A percentile compares a stretch with the other conserved stretches of the same genome.
phyloP scores from a whole-genome alignment of 1,140 invertebrate genomes.

The Brachionus angularis region DNA sequence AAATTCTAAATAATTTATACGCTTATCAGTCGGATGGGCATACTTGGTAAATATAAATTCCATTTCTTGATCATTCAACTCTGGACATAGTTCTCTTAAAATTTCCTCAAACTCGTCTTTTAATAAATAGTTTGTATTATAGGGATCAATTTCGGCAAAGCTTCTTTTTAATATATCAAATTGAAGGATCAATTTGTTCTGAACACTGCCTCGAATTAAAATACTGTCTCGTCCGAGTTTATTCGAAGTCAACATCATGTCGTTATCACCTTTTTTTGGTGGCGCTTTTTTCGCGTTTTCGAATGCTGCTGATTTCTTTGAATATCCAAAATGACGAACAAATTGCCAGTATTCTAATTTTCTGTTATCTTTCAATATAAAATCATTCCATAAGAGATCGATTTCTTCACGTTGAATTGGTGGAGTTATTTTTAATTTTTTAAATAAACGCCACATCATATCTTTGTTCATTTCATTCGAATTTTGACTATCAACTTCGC shows the following conservation, averaged over 20 bases:
- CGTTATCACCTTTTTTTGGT: conserved; percentile 54
- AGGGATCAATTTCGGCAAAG: conserved; percentile 57
- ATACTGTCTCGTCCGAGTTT: conserved; percentile 56
- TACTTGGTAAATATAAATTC: conserved; percentile 45
- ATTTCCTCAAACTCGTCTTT: conserved; percentile 55
- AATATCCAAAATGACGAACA: conserved; percentile 57
- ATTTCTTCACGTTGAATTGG: conserved; percentile 56
- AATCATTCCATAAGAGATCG: conserved; percentile 55
- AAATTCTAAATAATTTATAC: conserved; percentile 39
- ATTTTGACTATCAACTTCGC: conserved; percentile 54
- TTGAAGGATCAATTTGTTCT: conserved; percentile 56
- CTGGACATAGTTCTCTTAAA: conserved; percentile 54
- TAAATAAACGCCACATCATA: conserved; percentile 53
- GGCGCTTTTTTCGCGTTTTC: conserved; percentile 56
- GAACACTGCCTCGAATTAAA: conserved; percentile 54
- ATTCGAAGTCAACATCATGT: conserved; percentile 56
- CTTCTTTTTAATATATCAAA: conserved; percentile 56
- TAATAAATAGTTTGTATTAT: conserved; percentile 52
- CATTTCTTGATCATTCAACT: conserved; percentile 54
- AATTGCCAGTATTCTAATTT: conserved; percentile 56
- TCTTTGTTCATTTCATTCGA: conserved; percentile 53
- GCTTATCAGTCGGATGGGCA: neutral
- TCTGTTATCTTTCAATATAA: conserved; percentile 56
- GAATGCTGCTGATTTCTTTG: conserved; percentile 52
- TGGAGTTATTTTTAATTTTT: conserved; percentile 53